Base-by-base conservation (phyloP, 2,888 invertebrate species). In the Campoplex capitator region DNA sequence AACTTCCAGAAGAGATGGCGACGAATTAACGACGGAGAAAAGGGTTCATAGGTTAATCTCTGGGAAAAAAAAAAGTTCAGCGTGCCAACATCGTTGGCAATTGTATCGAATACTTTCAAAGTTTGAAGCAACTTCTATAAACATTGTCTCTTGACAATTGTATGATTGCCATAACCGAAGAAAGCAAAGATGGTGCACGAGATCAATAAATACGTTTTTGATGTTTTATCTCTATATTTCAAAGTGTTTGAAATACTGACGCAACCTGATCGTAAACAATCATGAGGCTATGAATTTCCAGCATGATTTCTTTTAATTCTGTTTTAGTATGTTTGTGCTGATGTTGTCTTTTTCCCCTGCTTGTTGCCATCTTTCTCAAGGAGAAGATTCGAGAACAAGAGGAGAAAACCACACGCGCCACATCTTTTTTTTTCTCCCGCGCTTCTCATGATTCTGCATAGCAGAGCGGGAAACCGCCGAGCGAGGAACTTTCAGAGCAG, bases 381-480 rank as follows among this genome's bases (percentile, higher is more conserved):
- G 67, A 77, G 23, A 23, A 54, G 76, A 83, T 83, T 62, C 70
- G 73, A 71, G 76, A 76, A 83, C 70, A 70, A 77, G 65, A 73
- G 73, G 67, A 75, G 48, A 58, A 35, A 51, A 76, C 78, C 78
- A 38, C 77, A 70, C 54, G 78, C 65, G 65, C 74, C 77, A 48
- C 65, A 65, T 76, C 42, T 71, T 79, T 71, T 58, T 70, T 70
- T 70, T 58, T 28, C 79, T 48, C 48, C 62, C 32, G 62, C 62
- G 16, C 32, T 32, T 62, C 70, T 58, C 56, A 71, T 77, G 67
- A 79, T 70, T 58, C 58, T 71, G 71, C 54, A 71, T 58, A 79
- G 45, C 54, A 32, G n/a, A 62, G 68, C 54, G 45, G 58, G 71
- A 71, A 71, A 79, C 48, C 76, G 65, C 74, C 45, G 71, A 28